Evolutionary conservation across 2,888 invertebrate species (phyloP), one percentile per base, ranked within the genome.

Genomic region (Ischnus inquisitorius): DNA sequence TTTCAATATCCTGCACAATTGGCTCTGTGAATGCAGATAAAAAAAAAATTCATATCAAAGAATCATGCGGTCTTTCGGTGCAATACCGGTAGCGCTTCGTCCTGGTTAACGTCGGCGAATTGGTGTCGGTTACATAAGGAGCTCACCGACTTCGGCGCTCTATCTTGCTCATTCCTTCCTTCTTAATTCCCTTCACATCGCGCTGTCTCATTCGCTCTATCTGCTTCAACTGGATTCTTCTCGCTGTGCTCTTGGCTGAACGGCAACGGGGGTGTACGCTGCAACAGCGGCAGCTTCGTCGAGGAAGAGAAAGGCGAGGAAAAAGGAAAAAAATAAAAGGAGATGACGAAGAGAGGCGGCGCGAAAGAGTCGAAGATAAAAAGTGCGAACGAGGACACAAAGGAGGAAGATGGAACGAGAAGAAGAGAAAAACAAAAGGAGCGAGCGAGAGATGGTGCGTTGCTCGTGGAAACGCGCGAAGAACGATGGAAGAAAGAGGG

Each of bases 111-210:
- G 90, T 87, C 85, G 84, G 84, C 83, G 92, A 90, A 93, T 92
- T 91, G 91, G 91, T 92, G 91, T 91, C 92, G 91, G 91, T 93
- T 93, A 92, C 90, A 92, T 92, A 93, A 93, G 91, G 89, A 90
- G 88, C 88, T 89, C 89, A 25, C 72, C 67, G 68, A 78, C 67
- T 72, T n/a, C 54, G 14, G 22, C 41, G 68, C n/a, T 34, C 34
- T 43, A 74, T 57, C 74, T 39, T 72, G 19, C 10, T 46, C 19
- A 22, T 19, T 43, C 77, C 46, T 78, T 76, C 72, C 77, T 57
- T 77, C 68, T 74, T 19, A 12, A 74, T 72, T 81, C 77, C 77
- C 74, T 78, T 74, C 69, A 77, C 69, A 62, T 62, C 57, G 57
- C 48, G 39, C 22, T 41, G 62, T 80, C 48, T 60, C 72, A 68